Evolutionary conservation across 2,113 vertebrate genomes (phyloP), one percentile per base, ranked within the genome.

Genomic region (Saccopteryx leptura): DNA sequence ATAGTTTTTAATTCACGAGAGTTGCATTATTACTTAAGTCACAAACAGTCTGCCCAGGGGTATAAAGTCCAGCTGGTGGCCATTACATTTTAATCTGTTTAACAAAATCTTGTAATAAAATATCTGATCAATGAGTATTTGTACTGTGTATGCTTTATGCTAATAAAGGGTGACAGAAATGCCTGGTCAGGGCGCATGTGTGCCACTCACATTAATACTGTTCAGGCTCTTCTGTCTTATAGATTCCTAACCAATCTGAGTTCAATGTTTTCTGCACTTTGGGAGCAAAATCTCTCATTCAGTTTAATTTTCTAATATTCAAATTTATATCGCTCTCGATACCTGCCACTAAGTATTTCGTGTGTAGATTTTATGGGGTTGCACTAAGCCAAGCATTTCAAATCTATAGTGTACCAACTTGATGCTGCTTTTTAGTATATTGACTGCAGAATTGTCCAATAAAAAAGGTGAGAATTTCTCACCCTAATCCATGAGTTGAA

Each of bases 391-490:
- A 56, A 97, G 66, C 85, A 89, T 39, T 96, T 50, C 0, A 3
- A 82, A 96, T 95, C 74, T 93, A 71, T 58, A 4, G 1, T 28
- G 69, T 93, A 86, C 92, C 95, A 94, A 28, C 95, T 96, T 97
- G 54, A 78, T 97, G 74, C 50, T 28, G 48, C 72, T 68, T 17
- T 54, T 71, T 96, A 96, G 93, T 63, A 68, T 28, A 21, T 46
- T 92, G 58, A 63, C 91, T 88, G 63, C 96, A 78, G 63, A 97
- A 92, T 74, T 52, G 23, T 90, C 95, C 96, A 98, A 96, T 97
- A 95, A 96, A 96, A 96, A 76, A 52, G 76, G 48, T 2, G 28
- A 93, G 0, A 1, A 94, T 88, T 96, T 97, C 93, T 95, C 74
- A 95, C n/a, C 71, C 0, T 0, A 68, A 33, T 60, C 83, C 74